Conservation (phyloP, 2,888 invertebrate genomes). For the Litoditis marina region DNA sequence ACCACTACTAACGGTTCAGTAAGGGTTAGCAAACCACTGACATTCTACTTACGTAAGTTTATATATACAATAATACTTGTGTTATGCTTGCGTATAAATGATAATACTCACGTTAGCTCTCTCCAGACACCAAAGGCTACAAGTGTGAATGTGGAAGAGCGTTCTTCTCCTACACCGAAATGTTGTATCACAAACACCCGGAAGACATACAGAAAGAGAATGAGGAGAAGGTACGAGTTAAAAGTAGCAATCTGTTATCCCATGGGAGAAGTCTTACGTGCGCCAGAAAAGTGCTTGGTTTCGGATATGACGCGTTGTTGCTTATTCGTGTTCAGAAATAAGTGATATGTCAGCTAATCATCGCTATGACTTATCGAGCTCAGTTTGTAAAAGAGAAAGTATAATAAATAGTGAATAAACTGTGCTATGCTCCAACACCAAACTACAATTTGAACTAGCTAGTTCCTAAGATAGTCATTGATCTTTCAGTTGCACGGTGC, state of each 20-base stretch:
- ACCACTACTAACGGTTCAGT: neutral
- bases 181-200: slow-evolving; percentile 60
- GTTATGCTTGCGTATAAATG: too few species aligned
- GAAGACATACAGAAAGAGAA: slow-evolving; percentile 39
- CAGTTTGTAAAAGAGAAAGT: too few species aligned
- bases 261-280: neutral
- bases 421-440: neutral
- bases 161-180: slow-evolving; percentile 60
- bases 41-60: neutral
- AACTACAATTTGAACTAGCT: neutral
- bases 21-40: neutral
- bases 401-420: neutral
- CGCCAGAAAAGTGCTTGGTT: too few species aligned
- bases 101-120: too few species aligned
- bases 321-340: too few species aligned
- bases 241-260: neutral
- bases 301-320: too few species aligned
- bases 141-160: slow-evolving; percentile 61
- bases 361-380: too few species aligned
- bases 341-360: too few species aligned
- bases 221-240: slow-evolving; percentile 7
- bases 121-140: slow-evolving; percentile 57
- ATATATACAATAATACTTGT: neutral
- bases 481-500: slow-evolving; percentile 10
- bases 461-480: too few species aligned